Evolutionary conservation across 2,888 invertebrate genomes (phyloP).

Genomic region (Caenorhabditis macrosperma): DNA sequence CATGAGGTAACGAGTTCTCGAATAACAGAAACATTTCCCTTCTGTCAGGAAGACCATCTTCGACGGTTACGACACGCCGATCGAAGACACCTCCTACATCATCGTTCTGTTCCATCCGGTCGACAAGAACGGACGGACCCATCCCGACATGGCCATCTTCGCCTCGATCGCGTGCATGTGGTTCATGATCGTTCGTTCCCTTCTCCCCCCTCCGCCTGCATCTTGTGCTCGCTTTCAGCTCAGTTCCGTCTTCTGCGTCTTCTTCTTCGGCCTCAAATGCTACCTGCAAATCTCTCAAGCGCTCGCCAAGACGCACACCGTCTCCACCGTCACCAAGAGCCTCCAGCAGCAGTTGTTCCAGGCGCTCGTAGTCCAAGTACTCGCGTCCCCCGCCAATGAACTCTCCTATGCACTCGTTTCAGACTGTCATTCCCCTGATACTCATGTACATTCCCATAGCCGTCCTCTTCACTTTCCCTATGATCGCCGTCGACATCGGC

Average conservation of each 20-base stretch:
- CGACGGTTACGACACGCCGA: conserved; percentile 32
- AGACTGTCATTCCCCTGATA: conserved; percentile 34
- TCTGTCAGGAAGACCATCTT: conserved; percentile 33
- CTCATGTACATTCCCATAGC: conserved; percentile 41
- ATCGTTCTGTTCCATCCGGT: conserved; percentile 35
- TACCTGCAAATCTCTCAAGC: conserved; percentile 24
- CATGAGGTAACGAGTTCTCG: conserved; percentile 17
- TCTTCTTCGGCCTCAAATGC: conserved; percentile 43
- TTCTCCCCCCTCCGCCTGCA: background rate
- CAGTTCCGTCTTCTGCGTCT: conserved; percentile 34
- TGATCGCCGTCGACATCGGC: conserved; percentile 41
- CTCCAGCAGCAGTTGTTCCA: conserved; percentile 41
- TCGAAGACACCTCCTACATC: conserved; percentile 42
- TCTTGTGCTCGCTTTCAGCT: background rate
- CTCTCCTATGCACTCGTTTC: background rate
- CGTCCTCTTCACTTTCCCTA: conserved; percentile 36
- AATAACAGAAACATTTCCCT: no score
- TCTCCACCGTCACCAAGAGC: conserved; percentile 37
- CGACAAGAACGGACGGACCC: conserved; percentile 16
- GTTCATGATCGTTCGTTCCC: conserved; percentile 37
- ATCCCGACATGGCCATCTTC: conserved; percentile 29
- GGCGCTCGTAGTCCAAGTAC: conserved; percentile 38
- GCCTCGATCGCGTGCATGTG: conserved; percentile 43
- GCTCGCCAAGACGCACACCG: conserved; percentile 26
- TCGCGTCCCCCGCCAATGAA: background rate